These are phyloP conservation scores for Slavum lentiscoides DNA, from an alignment of 2,888 invertebrate species.

Conservation along the genomic window DNA sequence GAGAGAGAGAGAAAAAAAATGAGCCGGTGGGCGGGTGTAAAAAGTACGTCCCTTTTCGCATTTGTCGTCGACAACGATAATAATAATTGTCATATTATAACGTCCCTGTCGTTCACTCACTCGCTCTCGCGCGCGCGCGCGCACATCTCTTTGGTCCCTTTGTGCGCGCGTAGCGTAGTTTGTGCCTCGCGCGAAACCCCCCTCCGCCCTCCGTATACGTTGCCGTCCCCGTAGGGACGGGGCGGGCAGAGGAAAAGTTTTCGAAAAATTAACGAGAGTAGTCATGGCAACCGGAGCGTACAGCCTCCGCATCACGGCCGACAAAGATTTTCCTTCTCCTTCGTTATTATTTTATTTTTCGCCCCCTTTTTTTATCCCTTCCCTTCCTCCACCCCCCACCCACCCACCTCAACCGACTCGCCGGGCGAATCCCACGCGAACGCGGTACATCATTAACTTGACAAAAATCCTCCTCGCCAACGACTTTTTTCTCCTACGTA, in stretches of 20 bases:
- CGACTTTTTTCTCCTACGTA: constrained; percentile 30
- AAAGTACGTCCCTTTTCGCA: constrained; percentile 21
- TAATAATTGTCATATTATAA: constrained; percentile 41
- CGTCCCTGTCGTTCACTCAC: background rate
- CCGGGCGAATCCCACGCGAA: constrained; percentile 36
- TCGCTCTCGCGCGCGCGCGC: background rate
- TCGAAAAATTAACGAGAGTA: constrained; percentile 49
- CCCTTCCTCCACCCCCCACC: constrained; percentile 5
- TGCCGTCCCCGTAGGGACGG: too few species aligned
- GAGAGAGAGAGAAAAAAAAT: constrained; percentile 11
- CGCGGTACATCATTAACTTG: constrained; percentile 52
- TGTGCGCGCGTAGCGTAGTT: too few species aligned
- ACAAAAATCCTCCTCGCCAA: constrained; percentile 47
- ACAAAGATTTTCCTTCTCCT: constrained; percentile 29
- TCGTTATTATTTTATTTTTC: constrained; percentile 17
- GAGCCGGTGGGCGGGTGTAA: constrained; percentile 35
- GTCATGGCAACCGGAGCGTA: constrained; percentile 14
- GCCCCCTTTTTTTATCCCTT: background rate
- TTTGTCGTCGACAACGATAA: constrained; percentile 3
- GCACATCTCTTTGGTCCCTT: background rate
- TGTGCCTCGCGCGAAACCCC: too few species aligned
- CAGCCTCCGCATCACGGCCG: too few species aligned
- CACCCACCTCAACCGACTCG: background rate
- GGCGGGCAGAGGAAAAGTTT: constrained; percentile 2
- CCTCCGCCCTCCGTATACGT: background rate